Evolutionary conservation across 2,888 invertebrate genomes (phyloP).

Genomic region (Tetramorium bicarinatum): DNA sequence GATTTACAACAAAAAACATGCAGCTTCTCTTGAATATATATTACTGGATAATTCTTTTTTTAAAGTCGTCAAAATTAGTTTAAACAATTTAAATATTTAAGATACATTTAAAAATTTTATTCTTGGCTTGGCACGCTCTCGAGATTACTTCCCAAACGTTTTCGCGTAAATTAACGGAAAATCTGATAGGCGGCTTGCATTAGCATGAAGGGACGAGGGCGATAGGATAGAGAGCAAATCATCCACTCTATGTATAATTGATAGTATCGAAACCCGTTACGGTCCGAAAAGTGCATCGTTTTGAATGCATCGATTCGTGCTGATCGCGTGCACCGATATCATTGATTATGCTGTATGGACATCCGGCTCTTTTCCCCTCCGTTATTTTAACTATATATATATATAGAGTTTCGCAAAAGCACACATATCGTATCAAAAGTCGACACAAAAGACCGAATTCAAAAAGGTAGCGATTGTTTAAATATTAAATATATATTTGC

Average conservation of each 20-base stretch:
- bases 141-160: not conserved
- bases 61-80: not conserved
- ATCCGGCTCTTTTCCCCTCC: slow-evolving; percentile 29
- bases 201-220: slow-evolving; percentile 6
- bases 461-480: slow-evolving; percentile 20
- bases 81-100: not conserved
- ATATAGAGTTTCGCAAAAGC: slow-evolving; percentile 1
- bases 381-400: slow-evolving; percentile 36
- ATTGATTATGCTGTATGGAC: slow-evolving; percentile 48
- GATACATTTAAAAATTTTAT: not conserved
- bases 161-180: slow-evolving; percentile 43
- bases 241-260: slow-evolving; percentile 53
- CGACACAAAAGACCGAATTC: not conserved
- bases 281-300: slow-evolving; percentile 58
- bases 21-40: not conserved
- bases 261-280: slow-evolving; percentile 54
- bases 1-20: slow-evolving; percentile 4
- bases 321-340: slow-evolving; percentile 52
- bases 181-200: slow-evolving; percentile 28
- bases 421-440: not conserved
- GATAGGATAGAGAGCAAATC: slow-evolving; percentile 39
- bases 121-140: not conserved
- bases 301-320: slow-evolving; percentile 43
- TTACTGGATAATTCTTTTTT: not conserved
- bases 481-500: not conserved